Evolutionary conservation across 2,797 vertebrate genomes (phyloP).

Genomic region (Spondyliosoma cantharus): DNA sequence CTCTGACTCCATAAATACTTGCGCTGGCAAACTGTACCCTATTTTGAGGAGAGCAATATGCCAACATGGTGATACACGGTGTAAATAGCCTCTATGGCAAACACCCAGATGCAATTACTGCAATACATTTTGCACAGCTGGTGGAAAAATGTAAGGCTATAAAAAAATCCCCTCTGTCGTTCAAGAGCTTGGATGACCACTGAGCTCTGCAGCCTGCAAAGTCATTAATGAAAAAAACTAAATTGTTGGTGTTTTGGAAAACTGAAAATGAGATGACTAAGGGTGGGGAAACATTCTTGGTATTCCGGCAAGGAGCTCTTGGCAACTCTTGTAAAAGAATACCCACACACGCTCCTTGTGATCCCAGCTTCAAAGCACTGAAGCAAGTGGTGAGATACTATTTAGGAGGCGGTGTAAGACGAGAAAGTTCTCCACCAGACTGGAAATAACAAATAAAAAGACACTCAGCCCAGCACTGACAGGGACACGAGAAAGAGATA

Average conservation of each 20-base stretch:
- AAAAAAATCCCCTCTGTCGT: conserved; percentile 57
- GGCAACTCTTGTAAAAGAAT: conserved; percentile 31
- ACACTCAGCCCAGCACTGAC: conserved; percentile 40
- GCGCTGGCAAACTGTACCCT: conserved; percentile 61
- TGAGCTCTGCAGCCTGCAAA: conserved; percentile 25
- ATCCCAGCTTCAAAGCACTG: conserved; percentile 42
- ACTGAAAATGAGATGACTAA: background rate
- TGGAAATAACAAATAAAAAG: conserved; percentile 54
- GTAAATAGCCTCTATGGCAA: conserved; percentile 68
- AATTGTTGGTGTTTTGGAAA: conserved; percentile 14
- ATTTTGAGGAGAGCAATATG: conserved; percentile 56
- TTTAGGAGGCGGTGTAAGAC: conserved; percentile 61
- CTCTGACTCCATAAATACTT: conserved; percentile 61
- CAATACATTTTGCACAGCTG: conserved; percentile 71
- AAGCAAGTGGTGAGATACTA: conserved; percentile 31
- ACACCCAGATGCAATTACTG: conserved; percentile 66
- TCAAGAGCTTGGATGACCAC: conserved; percentile 55
- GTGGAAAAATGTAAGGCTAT: conserved; percentile 72
- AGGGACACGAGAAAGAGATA: conserved; percentile 37
- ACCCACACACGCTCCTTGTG: conserved; percentile 10
- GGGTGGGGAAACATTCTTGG: background rate
- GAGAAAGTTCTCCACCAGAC: conserved; percentile 51
- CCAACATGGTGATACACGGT: conserved; percentile 56
- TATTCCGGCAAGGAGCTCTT: conserved; percentile 1
- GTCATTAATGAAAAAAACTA: conserved; percentile 22